These are phyloP conservation scores for Sphenopsis melanotis DNA, from an alignment of 2,797 vertebrate genomes.

Conservation along the genomic window DNA sequence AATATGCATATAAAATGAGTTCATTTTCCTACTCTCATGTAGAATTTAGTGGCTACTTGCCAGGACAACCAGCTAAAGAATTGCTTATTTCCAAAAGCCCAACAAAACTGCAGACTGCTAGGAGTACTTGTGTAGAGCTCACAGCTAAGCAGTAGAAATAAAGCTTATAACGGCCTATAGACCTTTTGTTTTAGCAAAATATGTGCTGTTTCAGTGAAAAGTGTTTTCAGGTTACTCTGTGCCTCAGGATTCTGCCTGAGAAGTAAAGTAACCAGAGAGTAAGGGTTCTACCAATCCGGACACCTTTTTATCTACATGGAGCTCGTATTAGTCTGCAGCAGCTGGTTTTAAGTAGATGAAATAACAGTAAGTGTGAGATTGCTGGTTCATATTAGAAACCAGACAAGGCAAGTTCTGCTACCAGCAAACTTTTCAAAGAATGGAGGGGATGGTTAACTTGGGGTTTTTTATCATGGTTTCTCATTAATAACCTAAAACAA, in stretches of 20 bases:
- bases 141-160: not conserved
- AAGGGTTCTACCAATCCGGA: not conserved
- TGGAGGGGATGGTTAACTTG: not conserved
- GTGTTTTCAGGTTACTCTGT: not conserved
- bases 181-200: not conserved
- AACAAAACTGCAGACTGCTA: not conserved
- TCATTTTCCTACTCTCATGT: not conserved
- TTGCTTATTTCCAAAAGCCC: not conserved
- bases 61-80: not conserved
- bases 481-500: not conserved
- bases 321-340: not conserved
- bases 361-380: not conserved
- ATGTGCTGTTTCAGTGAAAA: not conserved
- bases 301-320: not conserved
- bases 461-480: fast-evolving
- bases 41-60: not conserved
- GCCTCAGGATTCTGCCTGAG: not conserved
- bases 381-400: not conserved
- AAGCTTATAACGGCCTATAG: not conserved
- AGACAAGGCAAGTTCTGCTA: not conserved
- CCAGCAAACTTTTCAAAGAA: not conserved
- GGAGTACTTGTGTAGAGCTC: not conserved
- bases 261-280: not conserved
- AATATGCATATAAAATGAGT: not conserved
- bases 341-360: not conserved